A percentile compares a stretch with the other conserved stretches of the same genome.
These are phyloP conservation scores for Auanema freiburgensis DNA, from an alignment of 2,888 invertebrate species.

Conservation along the genomic window DNA sequence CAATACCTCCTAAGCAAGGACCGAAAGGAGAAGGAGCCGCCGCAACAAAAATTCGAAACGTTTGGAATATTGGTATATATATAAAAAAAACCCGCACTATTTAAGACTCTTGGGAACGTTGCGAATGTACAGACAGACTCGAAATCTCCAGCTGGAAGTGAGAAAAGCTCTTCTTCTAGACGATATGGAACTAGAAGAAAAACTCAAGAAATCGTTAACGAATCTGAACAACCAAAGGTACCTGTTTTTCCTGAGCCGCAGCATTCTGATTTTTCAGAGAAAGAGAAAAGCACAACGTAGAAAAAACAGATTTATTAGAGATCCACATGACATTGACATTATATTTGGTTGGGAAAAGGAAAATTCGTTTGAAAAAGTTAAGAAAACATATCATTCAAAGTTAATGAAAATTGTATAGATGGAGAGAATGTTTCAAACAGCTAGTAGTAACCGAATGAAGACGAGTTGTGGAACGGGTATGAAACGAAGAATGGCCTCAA, in stretches of 20 bases:
- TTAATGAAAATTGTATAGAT: conserved; percentile 29
- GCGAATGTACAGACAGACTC: conserved; percentile 14
- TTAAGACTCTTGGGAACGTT: conserved; percentile 10
- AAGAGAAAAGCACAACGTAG: conserved; percentile 30
- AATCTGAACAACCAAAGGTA: conserved; percentile 36
- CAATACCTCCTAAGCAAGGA: conserved; percentile 5
- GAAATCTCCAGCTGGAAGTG: conserved; percentile 3
- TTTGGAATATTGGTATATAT: conserved; percentile 2
- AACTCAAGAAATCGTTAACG: conserved; percentile 57
- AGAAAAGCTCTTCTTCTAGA: conserved; percentile 19
- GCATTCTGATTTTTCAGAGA: conserved; percentile 15
- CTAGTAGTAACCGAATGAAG: conserved; percentile 23
- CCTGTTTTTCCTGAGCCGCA: background rate
- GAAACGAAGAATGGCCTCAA: conserved; percentile 39
- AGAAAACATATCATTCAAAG: background rate
- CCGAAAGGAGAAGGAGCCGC: conserved; percentile 46
- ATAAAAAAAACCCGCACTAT: no score
- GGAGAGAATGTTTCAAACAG: conserved; percentile 39
- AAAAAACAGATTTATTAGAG: conserved; percentile 42
- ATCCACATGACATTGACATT: conserved; percentile 52
- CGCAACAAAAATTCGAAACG: conserved; percentile 46
- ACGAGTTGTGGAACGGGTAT: conserved; percentile 16
- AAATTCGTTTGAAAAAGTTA: conserved; percentile 47
- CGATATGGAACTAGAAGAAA: conserved; percentile 43
- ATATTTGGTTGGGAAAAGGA: conserved; percentile 53